A percentile compares a stretch with the other conserved stretches of the same genome.
Conservation (phyloP, 2,113 vertebrate genomes). For the Neotoma lepida region DNA sequence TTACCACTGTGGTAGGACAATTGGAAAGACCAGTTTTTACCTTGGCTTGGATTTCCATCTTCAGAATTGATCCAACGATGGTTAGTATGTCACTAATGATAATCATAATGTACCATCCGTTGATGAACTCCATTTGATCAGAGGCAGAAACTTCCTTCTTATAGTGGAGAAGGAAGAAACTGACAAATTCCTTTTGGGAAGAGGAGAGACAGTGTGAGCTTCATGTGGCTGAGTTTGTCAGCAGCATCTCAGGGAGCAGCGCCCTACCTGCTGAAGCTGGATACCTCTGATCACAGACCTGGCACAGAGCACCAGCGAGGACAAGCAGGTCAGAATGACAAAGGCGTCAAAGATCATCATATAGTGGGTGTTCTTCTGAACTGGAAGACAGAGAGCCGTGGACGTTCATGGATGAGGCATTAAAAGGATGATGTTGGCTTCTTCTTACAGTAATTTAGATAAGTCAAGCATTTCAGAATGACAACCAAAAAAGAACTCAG, state of each 20-base stretch:
- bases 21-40: conserved; percentile 78
- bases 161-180: conserved; percentile 88
- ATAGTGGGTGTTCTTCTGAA: conserved; percentile 91
- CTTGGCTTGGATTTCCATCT: conserved; percentile 98
- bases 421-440: background rate
- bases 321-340: conserved; percentile 91
- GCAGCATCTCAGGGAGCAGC: background rate
- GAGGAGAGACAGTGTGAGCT: conserved; percentile 22
- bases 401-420: background rate
- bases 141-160: conserved; percentile 89
- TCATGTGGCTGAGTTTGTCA: background rate
- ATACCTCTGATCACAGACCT: conserved; percentile 92
- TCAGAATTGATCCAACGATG: conserved; percentile 91
- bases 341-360: conserved; percentile 92
- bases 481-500: background rate
- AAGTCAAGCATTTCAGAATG: conserved; percentile 8
- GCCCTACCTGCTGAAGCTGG: conserved; percentile 90
- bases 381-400: conserved; percentile 78
- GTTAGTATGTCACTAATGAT: conserved; percentile 92
- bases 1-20: background rate
- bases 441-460: conserved; percentile 14
- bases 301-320: conserved; percentile 90
- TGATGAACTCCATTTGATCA: conserved; percentile 96
- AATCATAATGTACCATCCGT: conserved; percentile 96
- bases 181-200: conserved; percentile 90